phyloP scores from a whole-genome alignment of 2,888 invertebrate genomes.

The Pammene fasciana region DNA sequence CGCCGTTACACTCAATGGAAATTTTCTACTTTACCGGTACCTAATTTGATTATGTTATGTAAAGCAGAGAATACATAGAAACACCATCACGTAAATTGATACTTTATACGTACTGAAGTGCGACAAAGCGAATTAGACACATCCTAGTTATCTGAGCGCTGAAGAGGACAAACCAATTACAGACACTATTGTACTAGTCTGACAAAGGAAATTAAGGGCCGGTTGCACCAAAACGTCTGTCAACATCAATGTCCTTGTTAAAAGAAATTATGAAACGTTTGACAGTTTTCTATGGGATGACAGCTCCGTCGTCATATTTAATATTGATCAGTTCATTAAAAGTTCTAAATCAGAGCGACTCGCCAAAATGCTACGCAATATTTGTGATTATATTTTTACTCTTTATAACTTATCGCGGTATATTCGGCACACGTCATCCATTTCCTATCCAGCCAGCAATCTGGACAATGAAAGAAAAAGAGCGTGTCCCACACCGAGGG shows the following conservation, averaged over 20 bases:
- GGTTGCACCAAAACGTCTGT: too few relatives aligned
- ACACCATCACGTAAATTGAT: constrained; percentile 1
- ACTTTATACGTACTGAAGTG: constrained; percentile 18
- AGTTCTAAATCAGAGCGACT: constrained; percentile 6
- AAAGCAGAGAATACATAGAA: not conserved
- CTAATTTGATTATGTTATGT: constrained; percentile 5
- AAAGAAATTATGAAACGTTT: too few relatives aligned
- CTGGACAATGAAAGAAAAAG: constrained; percentile 66
- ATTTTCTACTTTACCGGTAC: constrained; percentile 8
- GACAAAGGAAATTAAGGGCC: constrained; percentile 19
- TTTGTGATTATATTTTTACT: constrained; percentile 6
- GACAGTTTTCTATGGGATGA: too few relatives aligned
- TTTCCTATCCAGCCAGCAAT: constrained; percentile 62
- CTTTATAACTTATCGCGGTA: constrained; percentile 45
- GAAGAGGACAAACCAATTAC: constrained; percentile 21
- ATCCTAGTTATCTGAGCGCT: constrained; percentile 18
- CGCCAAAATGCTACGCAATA: constrained; percentile 1
- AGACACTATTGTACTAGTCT: constrained; percentile 11
- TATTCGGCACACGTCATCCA: constrained; percentile 64
- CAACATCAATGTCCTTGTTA: too few relatives aligned
- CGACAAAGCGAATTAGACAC: constrained; percentile 24
- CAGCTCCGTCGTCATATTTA: too few relatives aligned
- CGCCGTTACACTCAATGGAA: constrained; percentile 9
- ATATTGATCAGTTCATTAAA: too few relatives aligned
- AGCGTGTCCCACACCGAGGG: constrained; percentile 50